These are phyloP conservation scores for Gymnopithys bicolor DNA, from an alignment of 2,797 vertebrate genomes.

Conservation along the genomic window DNA sequence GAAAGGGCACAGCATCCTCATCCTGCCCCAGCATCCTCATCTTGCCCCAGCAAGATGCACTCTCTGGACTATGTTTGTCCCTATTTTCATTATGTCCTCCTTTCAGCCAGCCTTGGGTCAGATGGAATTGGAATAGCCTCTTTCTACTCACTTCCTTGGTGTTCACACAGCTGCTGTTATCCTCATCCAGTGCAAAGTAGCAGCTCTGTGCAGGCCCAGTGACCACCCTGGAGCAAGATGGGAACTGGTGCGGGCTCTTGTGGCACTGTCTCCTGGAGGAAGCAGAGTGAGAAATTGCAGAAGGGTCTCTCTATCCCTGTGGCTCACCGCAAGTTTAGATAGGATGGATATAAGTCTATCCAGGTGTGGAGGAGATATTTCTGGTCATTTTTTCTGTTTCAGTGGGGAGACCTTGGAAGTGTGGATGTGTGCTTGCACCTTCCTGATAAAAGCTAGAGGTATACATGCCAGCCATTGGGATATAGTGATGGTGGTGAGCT, in stretches of 20 bases:
- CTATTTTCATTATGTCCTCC: not conserved
- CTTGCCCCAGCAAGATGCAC: not conserved
- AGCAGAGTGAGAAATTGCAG: not conserved
- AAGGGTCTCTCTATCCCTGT: not conserved
- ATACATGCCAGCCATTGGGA: not conserved
- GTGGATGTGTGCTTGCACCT: not conserved
- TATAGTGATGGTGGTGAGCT: not conserved
- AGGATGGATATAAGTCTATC: not conserved
- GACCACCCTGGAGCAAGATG: not conserved
- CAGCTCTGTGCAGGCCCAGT: not conserved
- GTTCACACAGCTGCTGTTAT: not conserved
- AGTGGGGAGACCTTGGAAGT: not conserved
- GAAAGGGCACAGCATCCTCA: not conserved
- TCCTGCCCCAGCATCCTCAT: not conserved
- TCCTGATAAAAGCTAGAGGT: not conserved
- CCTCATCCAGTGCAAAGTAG: accelerated
- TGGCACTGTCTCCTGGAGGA: not conserved
- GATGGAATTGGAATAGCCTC: not conserved
- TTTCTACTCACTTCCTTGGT: not conserved
- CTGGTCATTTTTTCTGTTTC: not conserved
- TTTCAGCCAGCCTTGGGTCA: not conserved
- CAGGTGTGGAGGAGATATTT: not conserved
- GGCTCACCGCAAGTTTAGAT: not conserved
- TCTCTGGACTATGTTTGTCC: not conserved
- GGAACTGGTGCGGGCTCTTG: not conserved